Evolutionary conservation across 2,797 vertebrate genomes (phyloP).

Genomic region (Paramormyrops hopkinsi): DNA sequence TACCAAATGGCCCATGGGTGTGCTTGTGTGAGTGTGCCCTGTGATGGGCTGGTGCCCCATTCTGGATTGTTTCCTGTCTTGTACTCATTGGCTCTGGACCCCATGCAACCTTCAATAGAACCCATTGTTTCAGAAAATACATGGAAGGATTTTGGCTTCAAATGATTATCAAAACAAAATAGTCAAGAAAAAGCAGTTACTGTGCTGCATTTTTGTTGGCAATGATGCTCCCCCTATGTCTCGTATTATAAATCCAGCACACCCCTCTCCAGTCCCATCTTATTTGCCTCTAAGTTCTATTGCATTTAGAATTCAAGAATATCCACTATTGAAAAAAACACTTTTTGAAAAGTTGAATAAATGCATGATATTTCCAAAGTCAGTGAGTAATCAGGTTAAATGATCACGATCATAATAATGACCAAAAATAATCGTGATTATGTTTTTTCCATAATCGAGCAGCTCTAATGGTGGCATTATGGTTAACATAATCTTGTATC

Average conservation of each 20-base stretch:
- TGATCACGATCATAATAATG: neutral
- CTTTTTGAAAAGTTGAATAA: neutral
- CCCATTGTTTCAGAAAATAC: too few relatives aligned
- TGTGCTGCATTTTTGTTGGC: neutral
- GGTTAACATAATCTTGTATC: neutral
- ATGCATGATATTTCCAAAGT: neutral
- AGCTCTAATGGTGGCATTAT: neutral
- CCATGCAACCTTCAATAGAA: too few relatives aligned
- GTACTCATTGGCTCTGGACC: too few relatives aligned
- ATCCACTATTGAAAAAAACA: neutral
- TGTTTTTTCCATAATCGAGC: neutral
- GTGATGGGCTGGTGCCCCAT: too few relatives aligned
- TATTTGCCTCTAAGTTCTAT: neutral
- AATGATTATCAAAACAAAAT: neutral
- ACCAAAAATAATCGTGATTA: neutral
- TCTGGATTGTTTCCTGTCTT: too few relatives aligned
- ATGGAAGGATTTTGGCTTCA: neutral
- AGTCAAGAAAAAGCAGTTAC: neutral
- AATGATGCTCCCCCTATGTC: neutral
- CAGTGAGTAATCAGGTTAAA: neutral
- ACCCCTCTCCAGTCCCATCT: neutral
- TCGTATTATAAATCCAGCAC: neutral
- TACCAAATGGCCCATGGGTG: too few relatives aligned
- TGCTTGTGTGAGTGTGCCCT: too few relatives aligned
- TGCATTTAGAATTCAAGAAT: neutral